phyloP scores from a whole-genome alignment of 2,797 vertebrate genomes.

The Huso huso region DNA sequence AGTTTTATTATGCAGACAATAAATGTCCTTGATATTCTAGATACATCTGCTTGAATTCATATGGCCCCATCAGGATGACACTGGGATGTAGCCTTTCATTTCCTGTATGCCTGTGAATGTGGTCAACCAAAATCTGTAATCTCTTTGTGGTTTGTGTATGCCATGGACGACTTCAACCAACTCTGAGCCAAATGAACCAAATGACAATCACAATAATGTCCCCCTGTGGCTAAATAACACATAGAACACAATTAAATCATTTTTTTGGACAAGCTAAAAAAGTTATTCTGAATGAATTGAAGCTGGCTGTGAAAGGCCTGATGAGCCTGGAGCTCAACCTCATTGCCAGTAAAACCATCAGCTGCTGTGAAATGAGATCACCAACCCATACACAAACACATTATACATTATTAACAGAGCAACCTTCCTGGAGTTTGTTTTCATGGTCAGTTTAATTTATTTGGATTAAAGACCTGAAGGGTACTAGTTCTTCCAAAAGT shows the following conservation, averaged over 20 bases:
- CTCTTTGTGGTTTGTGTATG: slow-evolving; percentile 30
- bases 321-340: neutral
- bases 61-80: slow-evolving; percentile 15
- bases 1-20: slow-evolving; percentile 2
- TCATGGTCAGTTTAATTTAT: slow-evolving; percentile 1
- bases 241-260: slow-evolving; percentile 5
- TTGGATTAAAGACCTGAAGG: neutral
- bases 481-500: neutral
- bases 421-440: neutral
- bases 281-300: neutral
- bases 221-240: slow-evolving; percentile 18
- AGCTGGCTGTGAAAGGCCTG: slow-evolving; percentile 4
- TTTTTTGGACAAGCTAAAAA: neutral
- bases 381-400: neutral
- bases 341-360: neutral
- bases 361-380: slow-evolving; percentile 8
- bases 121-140: slow-evolving; percentile 25
- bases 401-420: neutral
- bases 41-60: slow-evolving; percentile 13
- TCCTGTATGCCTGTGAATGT: slow-evolving; percentile 19
- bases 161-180: slow-evolving; percentile 16
- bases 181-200: slow-evolving; percentile 12
- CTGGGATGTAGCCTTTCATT: slow-evolving; percentile 22
- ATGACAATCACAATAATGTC: neutral
- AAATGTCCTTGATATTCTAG: slow-evolving; percentile 4